Evolutionary conservation across 2,888 invertebrate genomes (phyloP).

Genomic region (Drosophila testacea): DNA sequence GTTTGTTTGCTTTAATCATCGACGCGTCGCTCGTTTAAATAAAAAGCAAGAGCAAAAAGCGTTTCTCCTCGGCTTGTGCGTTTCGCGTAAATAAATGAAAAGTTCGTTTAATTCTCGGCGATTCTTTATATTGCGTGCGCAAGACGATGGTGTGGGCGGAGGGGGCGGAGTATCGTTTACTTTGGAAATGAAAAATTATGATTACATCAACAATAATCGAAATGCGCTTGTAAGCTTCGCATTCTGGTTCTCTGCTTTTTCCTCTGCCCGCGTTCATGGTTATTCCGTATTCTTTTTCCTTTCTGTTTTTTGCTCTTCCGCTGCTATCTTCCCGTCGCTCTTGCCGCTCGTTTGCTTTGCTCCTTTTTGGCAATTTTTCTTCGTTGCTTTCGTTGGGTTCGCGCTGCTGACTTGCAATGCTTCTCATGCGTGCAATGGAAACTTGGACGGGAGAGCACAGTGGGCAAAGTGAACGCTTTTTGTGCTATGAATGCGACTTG

Average conservation of each 20-base stretch:
- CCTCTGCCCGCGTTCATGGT: slow-evolving; percentile 18
- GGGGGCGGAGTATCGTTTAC: slow-evolving; percentile 65
- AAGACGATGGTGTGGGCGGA: not conserved
- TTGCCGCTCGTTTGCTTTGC: slow-evolving; percentile 33
- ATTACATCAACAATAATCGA: slow-evolving; percentile 80
- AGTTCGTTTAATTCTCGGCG: slow-evolving; percentile 74
- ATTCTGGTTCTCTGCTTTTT: slow-evolving; percentile 13
- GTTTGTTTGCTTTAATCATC: slow-evolving; percentile 75
- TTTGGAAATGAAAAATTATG: slow-evolving; percentile 81
- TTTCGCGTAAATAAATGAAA: slow-evolving; percentile 78
- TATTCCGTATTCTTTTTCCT: slow-evolving; percentile 27
- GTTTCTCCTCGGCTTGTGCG: slow-evolving; percentile 46
- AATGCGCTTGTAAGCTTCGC: slow-evolving; percentile 79
- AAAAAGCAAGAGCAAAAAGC: slow-evolving; percentile 46
- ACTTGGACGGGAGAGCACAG: slow-evolving; percentile 19
- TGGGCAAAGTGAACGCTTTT: slow-evolving; percentile 1
- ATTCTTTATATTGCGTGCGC: slow-evolving; percentile 61
- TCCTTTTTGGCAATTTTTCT: slow-evolving; percentile 75
- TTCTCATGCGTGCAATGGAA: slow-evolving; percentile 72
- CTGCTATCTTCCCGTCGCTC: slow-evolving; percentile 51
- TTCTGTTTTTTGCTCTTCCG: slow-evolving; percentile 34
- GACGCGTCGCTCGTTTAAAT: slow-evolving; percentile 67
- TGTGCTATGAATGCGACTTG: not conserved
- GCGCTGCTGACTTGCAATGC: slow-evolving; percentile 77
- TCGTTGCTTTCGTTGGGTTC: slow-evolving; percentile 62